Percentiles rank a stretch among this genome's conserved stretches.
Evolutionary conservation across 1,140 invertebrate species (phyloP).

Genomic region (Artemia franciscana): DNA sequence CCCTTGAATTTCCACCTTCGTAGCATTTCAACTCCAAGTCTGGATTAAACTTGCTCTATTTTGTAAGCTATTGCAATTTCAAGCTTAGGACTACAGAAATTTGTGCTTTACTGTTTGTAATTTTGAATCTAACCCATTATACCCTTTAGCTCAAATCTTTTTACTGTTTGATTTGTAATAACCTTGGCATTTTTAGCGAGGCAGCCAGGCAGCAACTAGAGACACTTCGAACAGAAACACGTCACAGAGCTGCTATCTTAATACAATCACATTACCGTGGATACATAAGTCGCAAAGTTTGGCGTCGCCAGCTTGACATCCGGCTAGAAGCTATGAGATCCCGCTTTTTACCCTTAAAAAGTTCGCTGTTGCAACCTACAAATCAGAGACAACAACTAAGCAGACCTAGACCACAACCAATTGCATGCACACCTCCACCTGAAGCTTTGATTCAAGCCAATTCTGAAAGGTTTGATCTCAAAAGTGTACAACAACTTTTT

Average conservation of each 20-base stretch:
- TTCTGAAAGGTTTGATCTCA: conserved; percentile 52
- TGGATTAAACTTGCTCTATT: too few relatives aligned
- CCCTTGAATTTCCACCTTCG: too few relatives aligned
- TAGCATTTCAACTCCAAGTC: too few relatives aligned
- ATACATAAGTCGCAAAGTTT: conserved; percentile 40
- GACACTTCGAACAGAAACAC: conserved; percentile 43
- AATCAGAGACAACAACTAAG: not conserved
- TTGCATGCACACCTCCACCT: conserved; percentile 48
- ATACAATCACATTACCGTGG: conserved; percentile 63
- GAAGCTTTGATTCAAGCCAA: conserved; percentile 25
- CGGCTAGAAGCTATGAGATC: not conserved
- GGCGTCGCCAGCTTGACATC: conserved; percentile 25
- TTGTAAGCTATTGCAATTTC: too few relatives aligned
- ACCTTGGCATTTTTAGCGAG: conserved; percentile 53
- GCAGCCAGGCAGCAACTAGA: conserved; percentile 71
- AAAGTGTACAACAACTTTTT: conserved; percentile 68
- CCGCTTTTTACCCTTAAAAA: not conserved
- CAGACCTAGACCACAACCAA: conserved; percentile 42
- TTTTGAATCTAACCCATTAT: too few relatives aligned
- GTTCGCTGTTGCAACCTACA: not conserved
- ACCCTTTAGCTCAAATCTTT: too few relatives aligned
- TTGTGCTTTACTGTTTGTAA: too few relatives aligned
- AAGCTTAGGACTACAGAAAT: too few relatives aligned
- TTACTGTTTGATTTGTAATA: too few relatives aligned
- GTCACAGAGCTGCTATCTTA: conserved; percentile 42